Evolutionary conservation across 2,797 vertebrate species (phyloP), one percentile per base, ranked within the genome.

Genomic region (Oryzias dopingdopingensis): DNA sequence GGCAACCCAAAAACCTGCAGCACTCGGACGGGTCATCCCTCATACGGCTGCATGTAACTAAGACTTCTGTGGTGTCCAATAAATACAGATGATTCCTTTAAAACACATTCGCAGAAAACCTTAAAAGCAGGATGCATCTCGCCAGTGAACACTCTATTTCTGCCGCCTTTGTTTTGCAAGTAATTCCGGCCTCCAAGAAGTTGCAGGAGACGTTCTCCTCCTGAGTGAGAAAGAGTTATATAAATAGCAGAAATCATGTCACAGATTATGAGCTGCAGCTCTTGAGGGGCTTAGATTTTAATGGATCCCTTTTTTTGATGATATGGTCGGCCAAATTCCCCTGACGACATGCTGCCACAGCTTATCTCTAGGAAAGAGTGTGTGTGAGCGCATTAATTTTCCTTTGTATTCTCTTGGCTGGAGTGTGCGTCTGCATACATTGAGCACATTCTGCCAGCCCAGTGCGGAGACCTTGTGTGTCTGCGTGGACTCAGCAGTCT

Each of bases 401-500:
- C 48, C 65, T 68, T 68, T 81, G 81, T 87, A 60, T 82, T 86
- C 76, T 77, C 77, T 62, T 69, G 77, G 74, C 63, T 54, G 74
- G 80, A 42, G 70, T 85, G 90, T 92, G 92, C 54, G 72, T 20
- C 85, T 85, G 91, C 92, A 93, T 93, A 89, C 72, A 76, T 86
- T 88, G 78, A 77, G 81, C 64, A 81, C 78, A 90, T 91, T 90
- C 71, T 86, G 81, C 77, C 72, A 70, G 77, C 72, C 57, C 63
- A 63, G 65, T 60, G 59, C 74, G 62, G 75, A 85, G 89, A 91
- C 88, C 87, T 85, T 56, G 70, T 78, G 84, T 70, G 65, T 56
- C 41, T 5, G 57, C 72, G 67, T 76, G 54, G 57, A 50, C 53
- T 71, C 51, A 32, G 61, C 12, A 6, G 61, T 73, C 72, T 29